Evolutionary conservation across 1,140 invertebrate species (phyloP).

Genomic region (honey bee (Apis mellifera)): DNA sequence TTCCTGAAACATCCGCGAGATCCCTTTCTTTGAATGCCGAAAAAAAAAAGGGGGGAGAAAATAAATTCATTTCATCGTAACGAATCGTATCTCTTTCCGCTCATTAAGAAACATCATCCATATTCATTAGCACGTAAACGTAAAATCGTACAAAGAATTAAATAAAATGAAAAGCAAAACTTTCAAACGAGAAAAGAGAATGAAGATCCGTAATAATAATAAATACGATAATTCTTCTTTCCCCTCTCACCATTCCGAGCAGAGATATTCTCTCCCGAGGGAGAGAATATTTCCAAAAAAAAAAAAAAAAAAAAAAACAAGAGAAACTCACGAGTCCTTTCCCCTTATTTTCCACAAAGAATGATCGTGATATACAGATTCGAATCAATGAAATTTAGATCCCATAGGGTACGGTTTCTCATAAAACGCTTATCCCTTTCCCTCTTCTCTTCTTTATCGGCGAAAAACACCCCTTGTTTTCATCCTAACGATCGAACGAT

Average conservation of each 20-base stretch:
- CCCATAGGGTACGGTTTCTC: background rate
- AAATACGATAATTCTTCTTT: no score
- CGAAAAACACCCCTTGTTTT: conserved; percentile 6
- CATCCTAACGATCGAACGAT: conserved; percentile 1
- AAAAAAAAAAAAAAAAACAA: no score
- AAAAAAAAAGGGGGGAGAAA: background rate
- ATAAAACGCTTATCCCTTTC: conserved; percentile 33
- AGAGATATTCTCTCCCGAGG: no score
- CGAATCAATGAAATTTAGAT: background rate
- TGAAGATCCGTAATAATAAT: no score
- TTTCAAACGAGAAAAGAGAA: no score
- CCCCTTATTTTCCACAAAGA: background rate
- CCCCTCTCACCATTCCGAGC: no score
- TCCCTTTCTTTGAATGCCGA: background rate
- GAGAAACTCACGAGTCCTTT: background rate
- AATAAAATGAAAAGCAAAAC: no score
- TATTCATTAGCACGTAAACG: background rate
- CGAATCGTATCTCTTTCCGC: background rate
- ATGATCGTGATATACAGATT: background rate
- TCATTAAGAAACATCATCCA: background rate
- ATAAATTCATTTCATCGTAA: background rate
- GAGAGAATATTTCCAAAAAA: no score
- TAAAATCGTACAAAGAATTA: background rate
- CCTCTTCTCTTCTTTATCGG: conserved; percentile 14
- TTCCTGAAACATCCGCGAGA: no score